Percentiles rank a stretch among this genome's conserved stretches.
Evolutionary conservation across 1,140 invertebrate genomes (phyloP).

Genomic region (Heliconius hermathena): DNA sequence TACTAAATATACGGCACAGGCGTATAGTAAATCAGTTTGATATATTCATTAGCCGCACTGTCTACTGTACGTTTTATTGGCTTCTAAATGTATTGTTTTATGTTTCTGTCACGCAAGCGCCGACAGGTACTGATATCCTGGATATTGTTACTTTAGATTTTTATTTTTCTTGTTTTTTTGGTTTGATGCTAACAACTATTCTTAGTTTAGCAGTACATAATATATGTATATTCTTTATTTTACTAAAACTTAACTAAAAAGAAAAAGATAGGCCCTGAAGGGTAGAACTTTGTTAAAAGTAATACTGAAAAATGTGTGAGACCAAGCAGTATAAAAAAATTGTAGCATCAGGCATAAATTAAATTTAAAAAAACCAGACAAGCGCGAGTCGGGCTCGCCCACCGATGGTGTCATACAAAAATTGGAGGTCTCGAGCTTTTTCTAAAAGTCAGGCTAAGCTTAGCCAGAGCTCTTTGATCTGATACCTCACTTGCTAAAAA

Average conservation of each 20-base stretch:
- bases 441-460: too few relatives aligned
- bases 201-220: background rate
- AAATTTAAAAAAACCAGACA: too few relatives aligned
- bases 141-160: slow-evolving; percentile 28
- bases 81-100: slow-evolving; percentile 33
- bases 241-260: too few relatives aligned
- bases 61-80: slow-evolving; percentile 39
- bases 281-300: too few relatives aligned
- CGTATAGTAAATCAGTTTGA: slow-evolving; percentile 39
- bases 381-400: too few relatives aligned
- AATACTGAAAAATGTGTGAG: background rate
- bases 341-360: too few relatives aligned
- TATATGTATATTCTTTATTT: background rate
- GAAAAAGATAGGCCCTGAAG: too few relatives aligned
- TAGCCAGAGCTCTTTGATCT: too few relatives aligned
- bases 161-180: background rate
- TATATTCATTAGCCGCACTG: slow-evolving; percentile 43
- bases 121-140: slow-evolving; percentile 20
- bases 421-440: too few relatives aligned
- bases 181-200: background rate
- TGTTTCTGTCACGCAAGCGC: slow-evolving; percentile 29
- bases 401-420: too few relatives aligned
- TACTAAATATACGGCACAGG: slow-evolving; percentile 5
- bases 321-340: too few relatives aligned
- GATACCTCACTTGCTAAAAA: too few relatives aligned